phyloP scores from a whole-genome alignment of 2,113 vertebrate species.

The Daphoenositta chrysoptera region DNA sequence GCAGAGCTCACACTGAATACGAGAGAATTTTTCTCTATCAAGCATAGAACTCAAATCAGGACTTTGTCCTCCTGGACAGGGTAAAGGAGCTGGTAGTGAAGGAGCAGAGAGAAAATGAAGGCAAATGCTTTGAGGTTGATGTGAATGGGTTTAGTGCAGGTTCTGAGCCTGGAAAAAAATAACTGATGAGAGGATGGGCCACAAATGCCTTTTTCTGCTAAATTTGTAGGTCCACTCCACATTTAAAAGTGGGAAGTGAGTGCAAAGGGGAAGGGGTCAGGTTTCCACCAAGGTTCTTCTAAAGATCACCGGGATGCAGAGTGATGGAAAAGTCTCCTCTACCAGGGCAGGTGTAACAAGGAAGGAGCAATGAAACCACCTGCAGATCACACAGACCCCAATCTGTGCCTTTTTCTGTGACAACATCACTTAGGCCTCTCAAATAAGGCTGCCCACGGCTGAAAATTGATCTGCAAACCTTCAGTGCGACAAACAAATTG shows the following conservation, averaged over 20 bases:
- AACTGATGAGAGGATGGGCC: not conserved
- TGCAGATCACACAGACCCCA: not conserved
- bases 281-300: not conserved
- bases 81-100: not conserved
- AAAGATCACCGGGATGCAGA: not conserved
- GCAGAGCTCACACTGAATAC: fast-evolving
- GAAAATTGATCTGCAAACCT: not conserved
- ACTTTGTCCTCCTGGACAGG: not conserved
- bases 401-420: not conserved
- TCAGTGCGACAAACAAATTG: not conserved
- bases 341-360: fast-evolving
- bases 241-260: not conserved
- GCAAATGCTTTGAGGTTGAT: not conserved
- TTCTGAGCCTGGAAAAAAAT: not conserved
- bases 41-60: not conserved
- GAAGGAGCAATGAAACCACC: fast-evolving
- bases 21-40: not conserved
- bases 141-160: not conserved
- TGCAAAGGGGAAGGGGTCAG: not conserved
- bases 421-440: not conserved
- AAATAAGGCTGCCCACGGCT: not conserved
- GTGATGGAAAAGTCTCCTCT: not conserved
- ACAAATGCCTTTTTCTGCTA: not conserved
- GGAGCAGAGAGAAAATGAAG: not conserved
- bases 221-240: fast-evolving